Percentiles rank a stretch among this genome's conserved stretches.
These are phyloP conservation scores for Sphaerophoria taeniata DNA, from an alignment of 2,888 invertebrate genomes.

Conservation along the genomic window DNA sequence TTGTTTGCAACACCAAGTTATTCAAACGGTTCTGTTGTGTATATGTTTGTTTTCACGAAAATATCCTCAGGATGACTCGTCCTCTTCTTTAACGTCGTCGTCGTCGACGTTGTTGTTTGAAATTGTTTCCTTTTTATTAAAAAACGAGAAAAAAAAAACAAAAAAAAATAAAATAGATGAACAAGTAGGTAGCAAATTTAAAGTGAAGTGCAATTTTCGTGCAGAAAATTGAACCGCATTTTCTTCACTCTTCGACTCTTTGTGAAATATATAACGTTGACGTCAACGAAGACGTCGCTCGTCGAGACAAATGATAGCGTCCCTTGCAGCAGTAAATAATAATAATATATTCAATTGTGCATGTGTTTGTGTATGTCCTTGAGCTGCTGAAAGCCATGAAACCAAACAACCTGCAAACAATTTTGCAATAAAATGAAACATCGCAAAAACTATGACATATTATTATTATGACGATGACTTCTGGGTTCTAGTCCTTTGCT, in stretches of 20 bases:
- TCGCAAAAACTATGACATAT: conserved; percentile 45
- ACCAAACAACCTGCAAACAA: conserved; percentile 52
- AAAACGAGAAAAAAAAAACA: conserved; percentile 7
- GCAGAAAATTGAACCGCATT: conserved; percentile 50
- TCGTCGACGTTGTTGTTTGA: background rate
- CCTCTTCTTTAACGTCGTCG: too few relatives aligned
- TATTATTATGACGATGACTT: conserved; percentile 50
- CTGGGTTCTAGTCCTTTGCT: conserved; percentile 34
- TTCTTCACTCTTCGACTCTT: conserved; percentile 15
- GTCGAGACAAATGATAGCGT: conserved; percentile 16
- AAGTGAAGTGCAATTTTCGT: conserved; percentile 66
- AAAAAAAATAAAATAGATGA: too few relatives aligned
- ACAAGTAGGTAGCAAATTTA: conserved; percentile 51
- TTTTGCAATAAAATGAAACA: conserved; percentile 43
- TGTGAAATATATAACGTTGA: conserved; percentile 13
- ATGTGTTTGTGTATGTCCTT: conserved; percentile 44
- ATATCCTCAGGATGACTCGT: conserved; percentile 45
- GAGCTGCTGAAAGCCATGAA: conserved; percentile 27
- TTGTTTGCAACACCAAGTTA: conserved; percentile 32
- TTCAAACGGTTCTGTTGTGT: conserved; percentile 2
- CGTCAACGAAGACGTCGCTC: too few relatives aligned
- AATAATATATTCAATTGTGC: conserved; percentile 23
- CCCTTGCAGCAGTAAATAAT: background rate
- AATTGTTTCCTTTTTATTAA: conserved; percentile 38
- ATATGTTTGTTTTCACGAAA: conserved; percentile 30